Percentiles rank a stretch among this genome's conserved stretches.
These are phyloP conservation scores for Coenonympha glycerion DNA, from an alignment of 2,888 invertebrate species.

Conservation along the genomic window DNA sequence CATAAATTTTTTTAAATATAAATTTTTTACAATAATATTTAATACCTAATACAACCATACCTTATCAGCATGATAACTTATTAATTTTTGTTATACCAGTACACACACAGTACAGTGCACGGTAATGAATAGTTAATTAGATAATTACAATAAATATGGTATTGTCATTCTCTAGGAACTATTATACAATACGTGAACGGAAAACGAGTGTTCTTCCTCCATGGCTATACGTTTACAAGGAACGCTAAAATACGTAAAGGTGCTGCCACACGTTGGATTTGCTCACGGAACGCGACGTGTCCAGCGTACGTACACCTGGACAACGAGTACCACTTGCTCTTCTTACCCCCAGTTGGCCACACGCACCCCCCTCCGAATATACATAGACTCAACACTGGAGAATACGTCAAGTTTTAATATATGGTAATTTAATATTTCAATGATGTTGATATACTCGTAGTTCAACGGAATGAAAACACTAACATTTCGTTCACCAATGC, in stretches of 20 bases:
- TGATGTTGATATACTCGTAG: too few relatives aligned
- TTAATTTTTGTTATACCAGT: too few relatives aligned
- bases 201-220: slow-evolving; percentile 20
- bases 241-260: background rate
- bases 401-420: slow-evolving; percentile 8
- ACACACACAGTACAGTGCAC: too few relatives aligned
- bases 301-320: slow-evolving; percentile 13
- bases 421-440: too few relatives aligned
- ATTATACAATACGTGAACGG: slow-evolving; percentile 19
- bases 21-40: too few relatives aligned
- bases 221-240: slow-evolving; percentile 19
- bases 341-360: background rate
- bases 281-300: slow-evolving; percentile 9
- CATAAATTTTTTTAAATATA: too few relatives aligned
- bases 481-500: too few relatives aligned
- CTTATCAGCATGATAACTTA: too few relatives aligned
- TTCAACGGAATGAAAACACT: too few relatives aligned
- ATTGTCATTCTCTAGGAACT: background rate
- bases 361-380: slow-evolving; percentile 8
- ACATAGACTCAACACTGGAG: background rate
- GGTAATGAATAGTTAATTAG: too few relatives aligned
- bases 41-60: too few relatives aligned
- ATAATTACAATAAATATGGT: too few relatives aligned
- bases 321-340: background rate
- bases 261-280: slow-evolving; percentile 8